Conservation (phyloP, 2,113 vertebrate genomes). For the Pandion haliaetus region DNA sequence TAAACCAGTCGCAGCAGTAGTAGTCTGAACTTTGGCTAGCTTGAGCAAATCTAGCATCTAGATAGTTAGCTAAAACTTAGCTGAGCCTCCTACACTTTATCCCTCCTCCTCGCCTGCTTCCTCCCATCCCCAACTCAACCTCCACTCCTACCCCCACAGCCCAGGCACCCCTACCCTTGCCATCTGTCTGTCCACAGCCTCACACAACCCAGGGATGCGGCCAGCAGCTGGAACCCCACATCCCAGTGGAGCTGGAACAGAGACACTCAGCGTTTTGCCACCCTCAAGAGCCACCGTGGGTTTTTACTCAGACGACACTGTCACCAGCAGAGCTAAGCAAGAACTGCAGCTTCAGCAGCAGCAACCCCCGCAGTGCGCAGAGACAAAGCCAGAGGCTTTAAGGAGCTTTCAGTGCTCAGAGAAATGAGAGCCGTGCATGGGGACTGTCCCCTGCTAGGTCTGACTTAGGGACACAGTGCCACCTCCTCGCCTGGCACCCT, state of each 20-base stretch:
- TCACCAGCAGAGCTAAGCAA: slow-evolving; percentile 34
- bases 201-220: accelerated
- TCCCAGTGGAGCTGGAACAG: accelerated
- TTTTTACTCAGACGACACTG: slow-evolving; percentile 10
- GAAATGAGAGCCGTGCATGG: accelerated
- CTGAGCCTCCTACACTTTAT: background rate
- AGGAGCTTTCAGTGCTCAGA: background rate
- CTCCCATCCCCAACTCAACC: background rate
- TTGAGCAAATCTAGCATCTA: background rate
- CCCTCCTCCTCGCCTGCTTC: background rate
- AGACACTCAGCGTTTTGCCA: accelerated
- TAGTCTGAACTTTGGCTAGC: background rate
- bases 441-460: background rate
- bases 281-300: accelerated
- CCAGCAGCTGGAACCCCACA: background rate
- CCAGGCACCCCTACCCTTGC: background rate
- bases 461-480: accelerated
- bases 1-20: accelerated
- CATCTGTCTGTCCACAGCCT: accelerated
- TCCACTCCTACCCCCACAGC: background rate
- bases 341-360: background rate
- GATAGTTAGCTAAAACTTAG: background rate
- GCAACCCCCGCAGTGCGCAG: accelerated
- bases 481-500: accelerated
- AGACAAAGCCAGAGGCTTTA: background rate